Base-by-base conservation (phyloP, 2,888 invertebrate species). In the Ceraclea dissimilis region DNA sequence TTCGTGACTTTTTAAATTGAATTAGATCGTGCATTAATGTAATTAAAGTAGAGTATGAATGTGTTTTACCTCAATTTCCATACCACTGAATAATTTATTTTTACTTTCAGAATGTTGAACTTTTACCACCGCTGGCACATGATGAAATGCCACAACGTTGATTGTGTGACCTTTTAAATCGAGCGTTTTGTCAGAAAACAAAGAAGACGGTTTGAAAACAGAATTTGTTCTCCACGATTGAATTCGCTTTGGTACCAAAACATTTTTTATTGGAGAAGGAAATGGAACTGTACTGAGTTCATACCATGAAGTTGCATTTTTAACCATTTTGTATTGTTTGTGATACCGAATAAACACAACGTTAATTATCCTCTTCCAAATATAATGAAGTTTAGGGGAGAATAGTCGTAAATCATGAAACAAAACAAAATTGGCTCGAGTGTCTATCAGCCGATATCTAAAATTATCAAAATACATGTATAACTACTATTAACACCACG, bases 351-450 rank as follows among this genome's bases (percentile, higher is more conserved):
- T 71, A 63, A 91, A 91, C 6, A 90, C 69, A 0, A 87, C 83
- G 64, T 87, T 86, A 17, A 90, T 80, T 49, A 90, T 82, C 60
- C 86, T 78, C 60, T 84, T 86, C 91, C 91, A 91, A 13, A 91
- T 68, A 64, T 85, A 86, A 64, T 84, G 79, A 60, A 86, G 71
- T 4, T 84, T 79, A 60, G 79, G 76, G 51, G 76, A 74, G 64
- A 89, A 84, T 1, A 91, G 72, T 4, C 86, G 74, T 57, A 76
- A 71, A 68, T 91, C 89, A 67, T 88, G 78, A 0, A 90, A 71
- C 56, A 90, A 69, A 34, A 91, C 72, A 66, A 83, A 90, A 63
- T 83, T 84, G 1, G 85, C 83, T 65, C 84, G 78, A 0, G 88
- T 84, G 66, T 89, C 82, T 46, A 91, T 67, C 18, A 87, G 72